phyloP scores from a whole-genome alignment of 2,113 vertebrate genomes.

The Tyto alba region DNA sequence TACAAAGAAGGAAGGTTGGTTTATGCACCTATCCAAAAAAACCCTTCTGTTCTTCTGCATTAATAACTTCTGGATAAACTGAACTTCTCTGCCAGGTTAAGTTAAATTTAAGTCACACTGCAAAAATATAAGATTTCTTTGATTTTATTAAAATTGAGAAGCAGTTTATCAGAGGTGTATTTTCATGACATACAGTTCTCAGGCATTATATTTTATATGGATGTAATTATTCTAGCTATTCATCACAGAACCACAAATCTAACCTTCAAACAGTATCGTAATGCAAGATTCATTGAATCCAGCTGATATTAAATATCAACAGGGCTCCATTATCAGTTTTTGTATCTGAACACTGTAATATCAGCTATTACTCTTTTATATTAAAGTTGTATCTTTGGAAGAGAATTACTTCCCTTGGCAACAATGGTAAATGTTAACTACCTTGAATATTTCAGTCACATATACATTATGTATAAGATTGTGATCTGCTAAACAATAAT shows the following conservation, averaged over 20 bases:
- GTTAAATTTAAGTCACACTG: not conserved
- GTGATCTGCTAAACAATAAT: not conserved
- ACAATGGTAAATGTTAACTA: not conserved
- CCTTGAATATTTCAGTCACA: conserved; percentile 15
- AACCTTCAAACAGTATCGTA: not conserved
- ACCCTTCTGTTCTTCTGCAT: not conserved
- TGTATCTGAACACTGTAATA: not conserved
- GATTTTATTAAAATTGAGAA: not conserved
- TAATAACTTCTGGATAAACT: not conserved
- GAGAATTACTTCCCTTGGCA: conserved; percentile 14
- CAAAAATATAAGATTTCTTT: not conserved
- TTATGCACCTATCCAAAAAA: not conserved
- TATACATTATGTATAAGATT: conserved; percentile 45
- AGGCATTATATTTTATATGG: not conserved
- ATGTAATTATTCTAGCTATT: not conserved
- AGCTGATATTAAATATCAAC: conserved; percentile 1
- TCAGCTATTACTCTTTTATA: conserved; percentile 42
- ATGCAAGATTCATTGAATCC: not conserved
- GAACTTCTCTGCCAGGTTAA: not conserved
- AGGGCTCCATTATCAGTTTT: not conserved
- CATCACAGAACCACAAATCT: not conserved
- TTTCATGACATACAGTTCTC: not conserved
- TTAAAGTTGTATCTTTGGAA: conserved; percentile 22
- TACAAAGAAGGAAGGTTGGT: not conserved
- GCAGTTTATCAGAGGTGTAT: not conserved